Evolutionary conservation across 2,113 vertebrate species (phyloP).

Genomic region (Clarias magur): DNA sequence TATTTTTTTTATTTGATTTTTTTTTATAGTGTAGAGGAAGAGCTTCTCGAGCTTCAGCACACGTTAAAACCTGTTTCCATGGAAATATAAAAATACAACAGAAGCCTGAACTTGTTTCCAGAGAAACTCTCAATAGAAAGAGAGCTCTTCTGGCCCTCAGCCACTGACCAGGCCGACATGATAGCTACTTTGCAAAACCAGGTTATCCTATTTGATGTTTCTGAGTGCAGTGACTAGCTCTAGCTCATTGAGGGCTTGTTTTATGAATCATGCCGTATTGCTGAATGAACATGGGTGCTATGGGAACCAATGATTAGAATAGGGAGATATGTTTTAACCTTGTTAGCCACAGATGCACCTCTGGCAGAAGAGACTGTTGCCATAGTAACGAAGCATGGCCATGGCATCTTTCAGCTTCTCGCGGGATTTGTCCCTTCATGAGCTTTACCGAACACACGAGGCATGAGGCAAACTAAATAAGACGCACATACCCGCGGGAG

Average conservation of each 20-base stretch:
- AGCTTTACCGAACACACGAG: conserved; percentile 27
- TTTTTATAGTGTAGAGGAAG: no score
- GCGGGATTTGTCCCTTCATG: conserved; percentile 35
- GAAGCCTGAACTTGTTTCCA: conserved; percentile 18
- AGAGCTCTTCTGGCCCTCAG: not conserved
- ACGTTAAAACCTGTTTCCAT: conserved; percentile 44
- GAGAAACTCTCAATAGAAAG: not conserved
- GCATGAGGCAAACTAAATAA: conserved; percentile 12
- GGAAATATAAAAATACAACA: conserved; percentile 34
- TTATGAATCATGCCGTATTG: not conserved
- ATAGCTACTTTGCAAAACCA: not conserved
- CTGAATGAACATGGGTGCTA: conserved; percentile 32
- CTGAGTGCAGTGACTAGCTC: not conserved
- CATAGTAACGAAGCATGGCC: conserved; percentile 48
- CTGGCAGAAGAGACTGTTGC: conserved; percentile 38
- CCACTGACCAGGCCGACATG: not conserved
- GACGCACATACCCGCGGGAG: not conserved
- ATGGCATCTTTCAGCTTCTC: conserved; percentile 12
- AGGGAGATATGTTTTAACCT: conserved; percentile 49
- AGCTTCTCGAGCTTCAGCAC: not conserved
- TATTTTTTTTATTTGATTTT: not conserved
- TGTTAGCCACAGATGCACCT: conserved; percentile 45
- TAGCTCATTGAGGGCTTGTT: not conserved
- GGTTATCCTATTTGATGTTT: not conserved
- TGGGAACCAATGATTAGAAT: conserved; percentile 26